Conservation (phyloP, 1,140 invertebrate genomes). For the Aphis craccivora region DNA sequence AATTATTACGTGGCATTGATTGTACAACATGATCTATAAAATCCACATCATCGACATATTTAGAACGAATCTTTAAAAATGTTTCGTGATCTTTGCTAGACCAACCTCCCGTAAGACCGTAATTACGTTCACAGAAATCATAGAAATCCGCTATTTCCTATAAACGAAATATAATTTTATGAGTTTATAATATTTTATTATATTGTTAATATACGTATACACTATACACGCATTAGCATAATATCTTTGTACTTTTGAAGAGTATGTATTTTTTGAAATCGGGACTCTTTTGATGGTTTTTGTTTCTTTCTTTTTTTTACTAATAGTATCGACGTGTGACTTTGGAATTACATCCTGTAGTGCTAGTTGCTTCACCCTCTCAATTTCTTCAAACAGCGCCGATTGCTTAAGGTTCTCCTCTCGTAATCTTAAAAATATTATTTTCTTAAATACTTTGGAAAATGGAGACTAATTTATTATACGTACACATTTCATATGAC, state of each 20-base stretch:
- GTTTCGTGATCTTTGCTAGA: constrained; percentile 49
- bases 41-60: neutral
- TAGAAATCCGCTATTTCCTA: constrained; percentile 51
- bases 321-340: neutral
- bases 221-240: neutral
- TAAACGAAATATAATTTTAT: neutral
- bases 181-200: neutral
- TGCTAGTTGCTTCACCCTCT: constrained; percentile 4
- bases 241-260: constrained; percentile 38
- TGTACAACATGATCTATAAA: constrained; percentile 21
- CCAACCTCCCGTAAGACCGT: constrained; percentile 45
- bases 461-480: neutral
- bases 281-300: constrained; percentile 12
- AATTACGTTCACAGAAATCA: constrained; percentile 34
- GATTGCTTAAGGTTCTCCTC: constrained; percentile 27
- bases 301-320: neutral
- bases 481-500: neutral
- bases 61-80: constrained; percentile 43
- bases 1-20: constrained; percentile 48
- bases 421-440: constrained; percentile 39
- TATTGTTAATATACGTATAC: neutral
- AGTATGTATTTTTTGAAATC: constrained; percentile 48
- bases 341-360: neutral
- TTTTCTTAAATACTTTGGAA: neutral
- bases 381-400: neutral